Base-by-base conservation (phyloP, 2,113 vertebrate species). In the Rutilus rutilus region DNA sequence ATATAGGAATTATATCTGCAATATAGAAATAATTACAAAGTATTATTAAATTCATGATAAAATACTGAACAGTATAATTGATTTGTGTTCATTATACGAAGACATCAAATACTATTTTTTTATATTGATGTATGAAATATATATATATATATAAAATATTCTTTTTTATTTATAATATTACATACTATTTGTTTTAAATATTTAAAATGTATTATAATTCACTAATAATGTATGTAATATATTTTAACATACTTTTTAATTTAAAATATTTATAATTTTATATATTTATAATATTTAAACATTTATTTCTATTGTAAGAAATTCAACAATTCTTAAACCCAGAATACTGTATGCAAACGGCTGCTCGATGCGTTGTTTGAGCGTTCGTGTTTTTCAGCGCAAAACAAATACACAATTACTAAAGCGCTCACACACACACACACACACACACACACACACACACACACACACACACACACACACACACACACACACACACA, bases 361-460 rank as follows among this genome's bases (percentile, higher is more conserved):
- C 39, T 23, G 67, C 33, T 39, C 17, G 36, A 73, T 12, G 69
- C 0, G 10, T 52, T 52, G 15, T 47, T 47, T 14, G 45, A 47
- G 45, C 45, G 45, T 23, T 71, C 9, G 25, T 65, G 25, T 23
- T 71, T 45, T 74, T 25, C 11, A 45, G 23, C 1, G 23, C 21
- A 6, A 25, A 74, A 74, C 42, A 17, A 65, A 64, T 27, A 52
- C 11, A 80, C 25, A 54, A n/a, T 52, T 39, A 79, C 39, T 71
- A 15, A 54, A 54, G 8, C 45, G 30, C 30, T 0, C 30, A 33
- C 30, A 33, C 30, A 33, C 30, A 33, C 30, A 30, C 30, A 30
- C 30, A 30, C 30, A 78, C 39, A 78, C 25, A 69, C 74, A 85
- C 59, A 85, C 42, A 85, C 59, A 85, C 42, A 47, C 74, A 67